phyloP scores from a whole-genome alignment of 2,888 invertebrate species.

The Aphodius granarius region DNA sequence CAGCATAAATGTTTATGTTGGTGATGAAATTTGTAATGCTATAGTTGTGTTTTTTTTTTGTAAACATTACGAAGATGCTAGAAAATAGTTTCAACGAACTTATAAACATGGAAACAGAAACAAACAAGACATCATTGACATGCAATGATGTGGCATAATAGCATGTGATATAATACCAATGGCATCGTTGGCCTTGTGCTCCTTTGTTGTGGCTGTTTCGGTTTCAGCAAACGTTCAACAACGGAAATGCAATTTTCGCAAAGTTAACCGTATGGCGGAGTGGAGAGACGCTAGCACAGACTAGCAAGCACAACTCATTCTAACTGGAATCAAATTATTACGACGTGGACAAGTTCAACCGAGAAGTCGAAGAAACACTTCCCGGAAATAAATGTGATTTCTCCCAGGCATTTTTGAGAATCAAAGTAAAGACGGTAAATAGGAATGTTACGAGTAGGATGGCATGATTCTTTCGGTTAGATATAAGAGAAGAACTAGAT shows the following conservation, averaged over 20 bases:
- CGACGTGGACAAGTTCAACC: neutral
- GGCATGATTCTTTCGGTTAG: neutral
- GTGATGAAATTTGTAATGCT: too few species aligned
- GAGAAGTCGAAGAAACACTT: too few species aligned
- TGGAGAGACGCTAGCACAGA: neutral
- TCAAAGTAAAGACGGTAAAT: neutral
- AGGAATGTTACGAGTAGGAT: neutral
- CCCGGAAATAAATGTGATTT: neutral
- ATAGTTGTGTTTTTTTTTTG: too few species aligned
- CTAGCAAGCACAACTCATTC: neutral
- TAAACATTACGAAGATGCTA: neutral
- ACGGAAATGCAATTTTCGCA: neutral
- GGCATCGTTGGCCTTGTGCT: neutral
- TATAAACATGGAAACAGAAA: neutral
- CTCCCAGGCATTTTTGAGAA: neutral
- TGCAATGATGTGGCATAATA: neutral
- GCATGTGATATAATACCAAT: neutral
- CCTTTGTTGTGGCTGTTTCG: neutral
- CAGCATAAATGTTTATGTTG: neutral
- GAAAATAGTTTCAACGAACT: neutral
- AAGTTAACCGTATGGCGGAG: neutral
- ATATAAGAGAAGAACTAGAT: too few species aligned
- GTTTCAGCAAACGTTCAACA: neutral
- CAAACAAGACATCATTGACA: neutral
- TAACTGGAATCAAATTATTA: neutral